Conservation (phyloP, 23 tunicate species). For the Diplosoma virens region DNA sequence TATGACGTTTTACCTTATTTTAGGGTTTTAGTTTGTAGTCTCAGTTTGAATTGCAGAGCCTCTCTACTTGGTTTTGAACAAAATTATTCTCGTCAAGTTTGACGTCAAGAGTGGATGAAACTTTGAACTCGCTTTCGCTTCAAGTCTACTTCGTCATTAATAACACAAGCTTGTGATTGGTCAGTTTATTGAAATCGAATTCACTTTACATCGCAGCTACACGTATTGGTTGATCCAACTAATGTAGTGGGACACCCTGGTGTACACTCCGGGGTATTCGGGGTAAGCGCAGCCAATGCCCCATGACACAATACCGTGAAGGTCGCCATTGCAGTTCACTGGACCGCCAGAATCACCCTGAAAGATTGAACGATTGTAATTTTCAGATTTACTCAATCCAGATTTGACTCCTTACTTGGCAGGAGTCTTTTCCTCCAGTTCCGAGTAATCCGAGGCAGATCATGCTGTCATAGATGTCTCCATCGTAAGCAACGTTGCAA, state of each 20-base stretch:
- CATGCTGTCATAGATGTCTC: slow-evolving; percentile 70
- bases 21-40: too few species aligned
- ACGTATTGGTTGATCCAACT: slow-evolving; percentile 69
- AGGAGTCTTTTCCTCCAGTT: slow-evolving; percentile 83
- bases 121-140: too few species aligned
- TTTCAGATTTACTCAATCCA: not conserved
- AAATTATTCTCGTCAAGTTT: too few species aligned
- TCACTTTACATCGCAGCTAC: not conserved
- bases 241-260: slow-evolving; percentile 73
- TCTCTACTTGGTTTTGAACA: too few species aligned
- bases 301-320: slow-evolving; percentile 81
- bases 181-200: too few species aligned
- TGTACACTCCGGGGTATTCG: slow-evolving; percentile 88
- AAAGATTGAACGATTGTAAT: too few species aligned
- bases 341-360: slow-evolving; percentile 99
- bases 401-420: slow-evolving; percentile 59
- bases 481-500: slow-evolving; percentile 68
- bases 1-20: too few species aligned
- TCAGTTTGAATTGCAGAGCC: too few species aligned
- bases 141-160: too few species aligned
- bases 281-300: slow-evolving; percentile 83
- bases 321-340: slow-evolving; percentile 68
- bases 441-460: slow-evolving; percentile 69
- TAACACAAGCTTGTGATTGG: too few species aligned
- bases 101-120: too few species aligned